Evolutionary conservation across 2,888 invertebrate genomes (phyloP).

Genomic region (Endotricha flammealis): DNA sequence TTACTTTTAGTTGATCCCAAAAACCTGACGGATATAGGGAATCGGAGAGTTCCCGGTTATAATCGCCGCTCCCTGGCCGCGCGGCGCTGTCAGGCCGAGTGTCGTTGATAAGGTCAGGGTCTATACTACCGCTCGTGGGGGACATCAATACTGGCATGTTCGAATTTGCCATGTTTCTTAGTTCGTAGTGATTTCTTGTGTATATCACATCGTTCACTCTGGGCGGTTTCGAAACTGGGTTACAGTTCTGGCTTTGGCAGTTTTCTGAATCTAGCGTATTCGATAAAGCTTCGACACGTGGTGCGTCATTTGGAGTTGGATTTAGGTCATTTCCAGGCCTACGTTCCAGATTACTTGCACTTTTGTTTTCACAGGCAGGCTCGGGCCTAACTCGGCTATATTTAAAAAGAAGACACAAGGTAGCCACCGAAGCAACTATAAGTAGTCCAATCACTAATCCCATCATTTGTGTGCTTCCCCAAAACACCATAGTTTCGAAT

Average conservation of each 20-base stretch:
- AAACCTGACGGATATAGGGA: constrained; percentile 88
- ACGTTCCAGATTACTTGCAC: constrained; percentile 85
- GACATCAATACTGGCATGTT: constrained; percentile 84
- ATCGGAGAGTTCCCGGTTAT: constrained; percentile 85
- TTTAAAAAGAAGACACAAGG: constrained; percentile 83
- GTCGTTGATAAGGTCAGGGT: constrained; percentile 92
- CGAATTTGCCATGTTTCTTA: constrained; percentile 81
- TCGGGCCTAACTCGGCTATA: constrained; percentile 85
- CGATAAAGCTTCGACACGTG: constrained; percentile 76
- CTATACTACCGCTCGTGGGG: constrained; percentile 86
- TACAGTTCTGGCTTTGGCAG: constrained; percentile 69
- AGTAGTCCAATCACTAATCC: constrained; percentile 90
- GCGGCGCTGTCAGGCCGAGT: constrained; percentile 81
- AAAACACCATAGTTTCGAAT: constrained; percentile 85
- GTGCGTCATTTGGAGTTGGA: constrained; percentile 67
- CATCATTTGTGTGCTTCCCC: constrained; percentile 91
- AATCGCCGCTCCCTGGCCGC: constrained; percentile 86
- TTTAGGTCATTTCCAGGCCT: constrained; percentile 79
- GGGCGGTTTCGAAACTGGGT: constrained; percentile 86
- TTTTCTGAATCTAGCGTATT: constrained; percentile 68
- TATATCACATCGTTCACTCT: constrained; percentile 83
- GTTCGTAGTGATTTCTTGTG: constrained; percentile 83
- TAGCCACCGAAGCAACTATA: constrained; percentile 85
- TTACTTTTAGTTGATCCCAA: constrained; percentile 82
- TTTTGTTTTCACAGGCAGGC: constrained; percentile 86